Evolutionary conservation across 1,140 invertebrate genomes (phyloP).

Genomic region (Lordiphosa collinella): DNA sequence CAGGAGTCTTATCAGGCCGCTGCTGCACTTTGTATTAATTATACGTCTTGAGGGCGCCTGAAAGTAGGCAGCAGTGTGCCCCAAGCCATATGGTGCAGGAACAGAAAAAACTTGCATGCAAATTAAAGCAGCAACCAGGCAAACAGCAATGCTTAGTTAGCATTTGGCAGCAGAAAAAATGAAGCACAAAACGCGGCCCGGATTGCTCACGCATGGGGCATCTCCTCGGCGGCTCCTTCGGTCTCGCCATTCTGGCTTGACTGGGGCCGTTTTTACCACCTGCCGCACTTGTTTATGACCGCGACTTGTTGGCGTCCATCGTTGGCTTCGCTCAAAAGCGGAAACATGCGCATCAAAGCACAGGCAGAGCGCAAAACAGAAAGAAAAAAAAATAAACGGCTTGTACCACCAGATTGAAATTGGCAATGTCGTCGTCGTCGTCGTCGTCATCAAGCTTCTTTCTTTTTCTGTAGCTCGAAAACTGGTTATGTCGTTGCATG

Average conservation of each 20-base stretch:
- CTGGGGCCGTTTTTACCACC: conserved; percentile 34
- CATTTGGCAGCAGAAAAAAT: conserved; percentile 4
- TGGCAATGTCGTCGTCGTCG: conserved; percentile 41
- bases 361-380: conserved; percentile 1
- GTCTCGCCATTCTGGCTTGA: conserved; percentile 14
- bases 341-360: conserved; percentile 41
- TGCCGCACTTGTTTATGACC: conserved; percentile 49
- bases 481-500: conserved; percentile 35
- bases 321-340: conserved; percentile 35
- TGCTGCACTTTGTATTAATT: too few relatives aligned
- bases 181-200: conserved; percentile 29
- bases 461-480: conserved; percentile 27
- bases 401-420: conserved; percentile 31
- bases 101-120: conserved; percentile 50
- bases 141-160: conserved; percentile 14
- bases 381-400: not conserved
- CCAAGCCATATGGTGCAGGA: not conserved
- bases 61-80: not conserved
- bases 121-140: conserved; percentile 48
- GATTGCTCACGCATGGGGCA: conserved; percentile 33
- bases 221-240: conserved; percentile 12
- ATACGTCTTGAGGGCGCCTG: not conserved
- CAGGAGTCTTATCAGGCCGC: not conserved
- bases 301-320: conserved; percentile 46
- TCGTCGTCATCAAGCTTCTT: conserved; percentile 27